These are phyloP conservation scores for Drosophila anomalata DNA, from an alignment of 2,888 invertebrate genomes.

Conservation along the genomic window DNA sequence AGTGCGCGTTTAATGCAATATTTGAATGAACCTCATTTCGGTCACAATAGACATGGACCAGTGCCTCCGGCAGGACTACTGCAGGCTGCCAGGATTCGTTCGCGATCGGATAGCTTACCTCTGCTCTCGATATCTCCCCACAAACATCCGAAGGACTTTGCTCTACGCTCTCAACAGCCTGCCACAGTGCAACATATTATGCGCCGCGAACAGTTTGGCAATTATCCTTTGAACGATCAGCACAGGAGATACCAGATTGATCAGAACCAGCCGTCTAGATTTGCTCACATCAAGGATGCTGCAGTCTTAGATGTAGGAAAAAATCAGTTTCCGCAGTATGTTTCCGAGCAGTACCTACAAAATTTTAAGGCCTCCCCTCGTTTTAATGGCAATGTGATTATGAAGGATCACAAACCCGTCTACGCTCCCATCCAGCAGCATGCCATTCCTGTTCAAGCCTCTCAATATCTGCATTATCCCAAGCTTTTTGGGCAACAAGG, in stretches of 20 bases:
- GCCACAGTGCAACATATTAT: constrained; percentile 61
- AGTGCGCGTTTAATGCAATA: constrained; percentile 66
- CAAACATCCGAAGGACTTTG: constrained; percentile 20
- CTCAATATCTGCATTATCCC: constrained; percentile 38
- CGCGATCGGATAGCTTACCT: constrained; percentile 63
- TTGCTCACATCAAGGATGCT: constrained; percentile 66
- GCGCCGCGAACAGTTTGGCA: constrained; percentile 65
- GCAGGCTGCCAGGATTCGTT: constrained; percentile 52
- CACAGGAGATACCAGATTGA: constrained; percentile 55
- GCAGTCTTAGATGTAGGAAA: constrained; percentile 67
- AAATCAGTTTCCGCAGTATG: constrained; percentile 55
- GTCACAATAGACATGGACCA: constrained; percentile 42
- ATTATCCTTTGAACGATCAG: constrained; percentile 44
- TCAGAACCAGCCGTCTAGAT: constrained; percentile 57
- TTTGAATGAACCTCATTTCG: constrained; percentile 53
- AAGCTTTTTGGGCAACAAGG: constrained; percentile 20
- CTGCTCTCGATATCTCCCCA: constrained; percentile 11
- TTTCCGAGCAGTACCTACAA: constrained; percentile 63
- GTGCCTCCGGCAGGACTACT: constrained; percentile 40
- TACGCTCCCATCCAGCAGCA: constrained; percentile 64
- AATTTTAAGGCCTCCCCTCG: constrained; percentile 81
- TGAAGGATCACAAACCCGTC: constrained; percentile 37
- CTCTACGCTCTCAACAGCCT: constrained; percentile 46
- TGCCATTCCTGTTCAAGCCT: constrained; percentile 65
- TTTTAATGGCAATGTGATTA: constrained; percentile 76